Evolutionary conservation across 1,140 invertebrate genomes (phyloP).

Genomic region (Drosophila sproati): DNA sequence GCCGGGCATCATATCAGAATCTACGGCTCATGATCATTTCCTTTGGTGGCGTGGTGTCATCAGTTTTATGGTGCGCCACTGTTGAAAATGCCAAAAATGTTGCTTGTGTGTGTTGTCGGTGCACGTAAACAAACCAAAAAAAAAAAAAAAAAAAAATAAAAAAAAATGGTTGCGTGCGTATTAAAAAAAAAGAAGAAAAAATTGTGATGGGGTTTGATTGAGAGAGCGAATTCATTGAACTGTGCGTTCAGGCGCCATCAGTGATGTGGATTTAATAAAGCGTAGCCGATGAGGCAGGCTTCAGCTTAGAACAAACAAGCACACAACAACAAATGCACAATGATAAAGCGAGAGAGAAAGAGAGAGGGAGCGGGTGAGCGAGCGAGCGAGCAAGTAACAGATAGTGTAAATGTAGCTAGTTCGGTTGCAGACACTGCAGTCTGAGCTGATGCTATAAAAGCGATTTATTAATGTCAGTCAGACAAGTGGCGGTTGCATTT

Average conservation of each 20-base stretch:
- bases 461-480: conserved; percentile 82
- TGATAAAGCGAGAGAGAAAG: background rate
- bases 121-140: conserved; percentile 50
- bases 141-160: too few relatives aligned
- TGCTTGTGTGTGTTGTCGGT: conserved; percentile 8
- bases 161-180: conserved; percentile 37
- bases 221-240: conserved; percentile 59
- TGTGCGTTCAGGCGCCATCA: conserved; percentile 56
- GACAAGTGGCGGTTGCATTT: conserved; percentile 68
- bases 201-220: background rate
- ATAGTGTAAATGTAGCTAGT: conserved; percentile 31
- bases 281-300: conserved; percentile 42
- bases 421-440: conserved; percentile 46
- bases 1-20: background rate
- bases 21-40: conserved; percentile 23
- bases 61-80: conserved; percentile 44
- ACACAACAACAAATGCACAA: conserved; percentile 30
- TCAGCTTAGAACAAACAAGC: conserved; percentile 61
- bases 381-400: conserved; percentile 21
- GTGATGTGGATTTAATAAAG: conserved; percentile 80
- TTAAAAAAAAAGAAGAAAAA: conserved; percentile 29
- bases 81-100: conserved; percentile 35
- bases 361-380: background rate
- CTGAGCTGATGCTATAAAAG: conserved; percentile 69
- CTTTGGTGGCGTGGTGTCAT: conserved; percentile 16